Percentiles rank a stretch among this genome's conserved stretches.
Evolutionary conservation across 2,888 invertebrate genomes (phyloP).

Genomic region (Agapetus fuscipes): DNA sequence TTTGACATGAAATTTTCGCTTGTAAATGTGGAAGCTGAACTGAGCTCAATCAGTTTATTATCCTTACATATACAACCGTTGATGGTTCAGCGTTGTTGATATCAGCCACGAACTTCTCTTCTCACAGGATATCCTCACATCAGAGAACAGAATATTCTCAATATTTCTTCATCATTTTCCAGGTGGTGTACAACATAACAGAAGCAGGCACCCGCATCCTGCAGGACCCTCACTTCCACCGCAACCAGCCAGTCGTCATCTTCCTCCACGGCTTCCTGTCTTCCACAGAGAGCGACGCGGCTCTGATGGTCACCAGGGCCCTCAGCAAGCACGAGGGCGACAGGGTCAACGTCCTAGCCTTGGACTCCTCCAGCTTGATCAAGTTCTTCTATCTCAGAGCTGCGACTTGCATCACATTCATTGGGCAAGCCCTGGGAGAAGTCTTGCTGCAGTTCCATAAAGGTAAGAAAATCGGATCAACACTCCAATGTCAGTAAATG

Average conservation of each 20-base stretch:
- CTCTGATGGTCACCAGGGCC: conserved; percentile 24
- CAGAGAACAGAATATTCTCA: too few relatives aligned
- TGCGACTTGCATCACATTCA: conserved; percentile 34
- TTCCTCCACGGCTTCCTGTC: conserved; percentile 34
- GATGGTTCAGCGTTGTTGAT: too few relatives aligned
- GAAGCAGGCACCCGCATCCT: conserved; percentile 1
- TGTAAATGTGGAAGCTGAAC: too few relatives aligned
- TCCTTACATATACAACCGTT: too few relatives aligned
- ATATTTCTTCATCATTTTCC: too few relatives aligned
- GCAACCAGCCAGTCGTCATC: conserved; percentile 25
- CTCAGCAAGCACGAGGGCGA: conserved; percentile 26
- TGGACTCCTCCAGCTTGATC: conserved; percentile 38
- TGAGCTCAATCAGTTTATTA: too few relatives aligned
- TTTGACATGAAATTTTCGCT: too few relatives aligned
- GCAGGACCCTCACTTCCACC: conserved; percentile 5
- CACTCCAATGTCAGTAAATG: too few relatives aligned
- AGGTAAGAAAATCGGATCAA: not conserved
- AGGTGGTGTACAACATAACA: conserved; percentile 8
- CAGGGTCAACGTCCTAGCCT: conserved; percentile 30
- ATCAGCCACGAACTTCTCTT: too few relatives aligned
- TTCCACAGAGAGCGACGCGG: conserved; percentile 10
- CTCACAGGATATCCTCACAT: too few relatives aligned
- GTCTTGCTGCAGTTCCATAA: conserved; percentile 25
- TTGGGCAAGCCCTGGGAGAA: conserved; percentile 32
- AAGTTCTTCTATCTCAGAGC: conserved; percentile 35